Percentiles rank a stretch among this genome's conserved stretches.
These are phyloP conservation scores for Chrysoperla carnea DNA, from an alignment of 1,140 invertebrate species.

Conservation along the genomic window DNA sequence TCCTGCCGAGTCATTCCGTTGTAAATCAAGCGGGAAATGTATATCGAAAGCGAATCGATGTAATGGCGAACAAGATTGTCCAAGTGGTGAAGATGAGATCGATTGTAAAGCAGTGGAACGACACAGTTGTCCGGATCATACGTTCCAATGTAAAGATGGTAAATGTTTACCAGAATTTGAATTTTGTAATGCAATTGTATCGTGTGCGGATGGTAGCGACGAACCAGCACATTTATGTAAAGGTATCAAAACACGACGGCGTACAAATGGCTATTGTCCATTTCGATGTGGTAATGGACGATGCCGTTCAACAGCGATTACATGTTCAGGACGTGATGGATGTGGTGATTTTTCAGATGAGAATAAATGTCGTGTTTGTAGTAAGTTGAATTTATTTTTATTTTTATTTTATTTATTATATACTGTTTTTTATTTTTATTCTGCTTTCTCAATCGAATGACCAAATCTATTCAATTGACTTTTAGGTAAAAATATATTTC, in stretches of 20 bases:
- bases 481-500: too few relatives aligned
- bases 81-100: slow-evolving; percentile 61
- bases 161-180: slow-evolving; percentile 75
- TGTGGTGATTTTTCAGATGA: slow-evolving; percentile 83
- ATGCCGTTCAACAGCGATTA: slow-evolving; percentile 70
- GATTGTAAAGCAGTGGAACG: slow-evolving; percentile 35
- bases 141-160: slow-evolving; percentile 65
- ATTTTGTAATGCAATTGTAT: slow-evolving; percentile 76
- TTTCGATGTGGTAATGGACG: slow-evolving; percentile 68
- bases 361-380: slow-evolving; percentile 61
- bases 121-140: slow-evolving; percentile 48
- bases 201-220: slow-evolving; percentile 70
- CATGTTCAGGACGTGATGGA: slow-evolving; percentile 73
- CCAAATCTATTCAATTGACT: too few relatives aligned
- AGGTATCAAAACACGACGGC: slow-evolving; percentile 13
- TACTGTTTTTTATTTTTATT: too few relatives aligned
- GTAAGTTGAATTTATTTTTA: slow-evolving; percentile 38
- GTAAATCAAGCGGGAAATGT: slow-evolving; percentile 43
- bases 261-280: slow-evolving; percentile 34
- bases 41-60: slow-evolving; percentile 57
- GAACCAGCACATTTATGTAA: slow-evolving; percentile 57
- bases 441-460: too few relatives aligned
- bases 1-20: slow-evolving; percentile 41
- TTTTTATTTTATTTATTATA: too few relatives aligned
- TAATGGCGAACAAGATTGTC: slow-evolving; percentile 61